phyloP scores from a whole-genome alignment of 2,888 invertebrate species.

The Catocala nupta region DNA sequence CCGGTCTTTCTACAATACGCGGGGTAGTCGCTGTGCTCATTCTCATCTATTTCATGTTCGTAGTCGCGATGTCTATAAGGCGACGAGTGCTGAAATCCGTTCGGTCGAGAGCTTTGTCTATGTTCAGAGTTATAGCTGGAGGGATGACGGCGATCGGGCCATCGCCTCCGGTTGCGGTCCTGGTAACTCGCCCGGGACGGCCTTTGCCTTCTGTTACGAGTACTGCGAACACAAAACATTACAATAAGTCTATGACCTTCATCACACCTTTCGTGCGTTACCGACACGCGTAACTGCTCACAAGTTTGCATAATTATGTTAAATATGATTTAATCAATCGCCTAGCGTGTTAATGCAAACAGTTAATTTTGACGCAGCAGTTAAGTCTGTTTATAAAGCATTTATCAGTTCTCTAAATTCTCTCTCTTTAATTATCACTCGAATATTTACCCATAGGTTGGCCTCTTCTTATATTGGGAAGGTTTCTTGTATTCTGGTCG shows the following conservation, averaged over 20 bases:
- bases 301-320: slow-evolving; percentile 39
- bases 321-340: slow-evolving; percentile 44
- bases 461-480: slow-evolving; percentile 67
- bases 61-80: slow-evolving; percentile 61
- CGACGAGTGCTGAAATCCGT: slow-evolving; percentile 46
- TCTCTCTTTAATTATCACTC: neutral
- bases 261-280: slow-evolving; percentile 49
- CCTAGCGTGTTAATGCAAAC: slow-evolving; percentile 24
- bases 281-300: slow-evolving; percentile 53
- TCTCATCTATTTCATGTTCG: slow-evolving; percentile 63
- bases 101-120: slow-evolving; percentile 48
- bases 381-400: neutral
- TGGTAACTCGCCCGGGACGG: slow-evolving; percentile 71
- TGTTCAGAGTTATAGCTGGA: slow-evolving; percentile 33
- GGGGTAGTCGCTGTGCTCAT: slow-evolving; percentile 63
- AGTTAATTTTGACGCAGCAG: neutral
- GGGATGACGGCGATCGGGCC: slow-evolving; percentile 63
- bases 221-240: slow-evolving; percentile 58
- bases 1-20: slow-evolving; percentile 72
- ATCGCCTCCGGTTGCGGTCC: slow-evolving; percentile 71
- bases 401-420: neutral
- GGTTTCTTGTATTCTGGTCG: slow-evolving; percentile 71
- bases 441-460: slow-evolving; percentile 63
- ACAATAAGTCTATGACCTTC: slow-evolving; percentile 65
- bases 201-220: slow-evolving; percentile 66